Evolutionary conservation across 2,888 invertebrate genomes (phyloP).

Genomic region (Dryobota labecula): DNA sequence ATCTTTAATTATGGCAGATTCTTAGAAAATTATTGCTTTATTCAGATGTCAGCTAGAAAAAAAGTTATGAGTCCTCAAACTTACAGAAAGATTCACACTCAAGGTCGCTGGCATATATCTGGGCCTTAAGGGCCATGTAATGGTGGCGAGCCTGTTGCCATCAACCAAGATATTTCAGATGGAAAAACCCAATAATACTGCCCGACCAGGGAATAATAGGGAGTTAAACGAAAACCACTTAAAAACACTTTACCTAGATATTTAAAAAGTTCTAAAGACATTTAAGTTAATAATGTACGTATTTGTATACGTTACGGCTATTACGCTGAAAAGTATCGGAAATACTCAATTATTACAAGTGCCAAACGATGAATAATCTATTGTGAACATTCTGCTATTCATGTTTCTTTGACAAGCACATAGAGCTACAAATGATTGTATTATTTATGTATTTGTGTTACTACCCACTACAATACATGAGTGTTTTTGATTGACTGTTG

Average conservation of each 20-base stretch:
- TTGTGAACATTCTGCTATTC: constrained; percentile 32
- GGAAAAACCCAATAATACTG: not conserved
- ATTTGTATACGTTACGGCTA: not conserved
- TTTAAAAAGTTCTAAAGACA: not conserved
- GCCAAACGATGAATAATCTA: constrained; percentile 16
- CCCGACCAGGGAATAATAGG: not conserved
- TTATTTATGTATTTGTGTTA: not conserved
- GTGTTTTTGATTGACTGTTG: not conserved
- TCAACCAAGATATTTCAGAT: not conserved
- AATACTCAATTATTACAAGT: constrained; percentile 30
- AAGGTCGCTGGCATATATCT: no score
- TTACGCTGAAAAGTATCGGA: constrained; percentile 25
- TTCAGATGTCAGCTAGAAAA: no score
- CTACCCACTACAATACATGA: not conserved
- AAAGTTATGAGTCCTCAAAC: no score
- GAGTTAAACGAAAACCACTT: not conserved
- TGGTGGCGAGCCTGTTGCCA: no score
- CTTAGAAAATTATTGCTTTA: no score
- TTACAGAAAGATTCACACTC: no score
- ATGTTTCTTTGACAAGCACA: constrained; percentile 8
- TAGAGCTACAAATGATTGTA: constrained; percentile 1
- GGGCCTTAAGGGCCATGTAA: no score
- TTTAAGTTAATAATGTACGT: not conserved
- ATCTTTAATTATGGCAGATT: no score
- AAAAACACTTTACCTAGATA: not conserved